Percentiles rank a stretch among this genome's conserved stretches.
phyloP scores from a whole-genome alignment of 2,113 vertebrate genomes.

The Hepsetus odoe region DNA sequence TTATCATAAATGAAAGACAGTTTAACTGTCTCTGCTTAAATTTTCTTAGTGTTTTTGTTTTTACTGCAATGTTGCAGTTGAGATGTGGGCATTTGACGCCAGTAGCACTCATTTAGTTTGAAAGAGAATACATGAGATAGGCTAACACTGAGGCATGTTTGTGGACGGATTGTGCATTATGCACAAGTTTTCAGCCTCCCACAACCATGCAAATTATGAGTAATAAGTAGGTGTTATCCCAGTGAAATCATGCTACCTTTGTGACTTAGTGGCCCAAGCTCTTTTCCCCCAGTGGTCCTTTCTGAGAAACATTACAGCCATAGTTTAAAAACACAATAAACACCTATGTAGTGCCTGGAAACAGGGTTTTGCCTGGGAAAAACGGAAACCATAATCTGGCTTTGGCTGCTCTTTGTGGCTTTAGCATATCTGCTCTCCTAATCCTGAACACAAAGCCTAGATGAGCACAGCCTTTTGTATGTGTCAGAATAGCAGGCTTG shows the following conservation, averaged over 20 bases:
- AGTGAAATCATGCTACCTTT: not conserved
- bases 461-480: constrained; percentile 73
- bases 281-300: constrained; percentile 1
- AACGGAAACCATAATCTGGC: constrained; percentile 63
- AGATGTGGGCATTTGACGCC: not conserved
- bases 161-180: not conserved
- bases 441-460: constrained; percentile 75
- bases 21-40: not conserved
- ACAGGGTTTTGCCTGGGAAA: constrained; percentile 55
- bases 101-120: not conserved
- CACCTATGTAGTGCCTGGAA: constrained; percentile 28
- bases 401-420: constrained; percentile 63
- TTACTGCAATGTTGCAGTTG: not conserved
- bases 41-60: not conserved
- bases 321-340: constrained; percentile 48
- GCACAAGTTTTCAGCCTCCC: not conserved
- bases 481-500: constrained; percentile 67
- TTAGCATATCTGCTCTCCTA: constrained; percentile 68
- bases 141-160: not conserved
- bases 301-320: constrained; percentile 39
- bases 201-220: not conserved
- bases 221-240: constrained; percentile 4
- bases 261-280: constrained; percentile 21
- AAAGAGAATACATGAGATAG: not conserved
- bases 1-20: not conserved